Percentiles rank a stretch among this genome's conserved stretches.
Evolutionary conservation across 2,113 vertebrate genomes (phyloP).

Genomic region (Piaya cayana): DNA sequence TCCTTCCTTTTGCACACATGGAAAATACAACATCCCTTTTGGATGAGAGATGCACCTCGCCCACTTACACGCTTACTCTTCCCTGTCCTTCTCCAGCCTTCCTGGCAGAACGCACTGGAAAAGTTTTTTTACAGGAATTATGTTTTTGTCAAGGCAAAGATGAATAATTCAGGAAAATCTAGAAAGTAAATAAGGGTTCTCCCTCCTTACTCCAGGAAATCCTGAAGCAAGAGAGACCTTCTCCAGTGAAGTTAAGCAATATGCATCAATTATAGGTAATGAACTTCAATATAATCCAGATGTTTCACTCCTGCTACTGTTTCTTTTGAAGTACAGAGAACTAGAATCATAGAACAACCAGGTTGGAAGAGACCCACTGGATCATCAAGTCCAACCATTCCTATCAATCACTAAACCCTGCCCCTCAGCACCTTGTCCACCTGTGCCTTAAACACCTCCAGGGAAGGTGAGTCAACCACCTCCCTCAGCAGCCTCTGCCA

Average conservation of each 20-base stretch:
- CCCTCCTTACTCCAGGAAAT: background rate
- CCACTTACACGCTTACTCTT: background rate
- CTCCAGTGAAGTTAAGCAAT: background rate
- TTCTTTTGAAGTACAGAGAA: background rate
- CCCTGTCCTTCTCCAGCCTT: background rate
- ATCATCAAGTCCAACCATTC: too few relatives aligned
- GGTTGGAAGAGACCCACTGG: too few relatives aligned
- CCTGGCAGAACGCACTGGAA: background rate
- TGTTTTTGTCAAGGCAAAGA: background rate
- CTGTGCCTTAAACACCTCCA: too few relatives aligned
- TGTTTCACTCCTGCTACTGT: background rate
- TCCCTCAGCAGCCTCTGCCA: too few relatives aligned
- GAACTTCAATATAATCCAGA: background rate
- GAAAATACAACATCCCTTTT: background rate
- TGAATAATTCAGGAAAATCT: background rate
- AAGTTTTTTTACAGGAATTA: background rate
- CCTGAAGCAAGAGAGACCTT: background rate
- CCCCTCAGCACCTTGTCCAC: too few relatives aligned
- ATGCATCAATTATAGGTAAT: background rate
- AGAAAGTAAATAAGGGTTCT: background rate
- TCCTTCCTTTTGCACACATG: background rate
- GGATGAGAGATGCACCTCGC: fast-evolving
- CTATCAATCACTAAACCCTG: too few relatives aligned
- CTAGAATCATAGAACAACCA: too few relatives aligned
- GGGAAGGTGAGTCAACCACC: too few relatives aligned